Evolutionary conservation across 1,140 invertebrate genomes (phyloP).

Genomic region (Magallana angulata): DNA sequence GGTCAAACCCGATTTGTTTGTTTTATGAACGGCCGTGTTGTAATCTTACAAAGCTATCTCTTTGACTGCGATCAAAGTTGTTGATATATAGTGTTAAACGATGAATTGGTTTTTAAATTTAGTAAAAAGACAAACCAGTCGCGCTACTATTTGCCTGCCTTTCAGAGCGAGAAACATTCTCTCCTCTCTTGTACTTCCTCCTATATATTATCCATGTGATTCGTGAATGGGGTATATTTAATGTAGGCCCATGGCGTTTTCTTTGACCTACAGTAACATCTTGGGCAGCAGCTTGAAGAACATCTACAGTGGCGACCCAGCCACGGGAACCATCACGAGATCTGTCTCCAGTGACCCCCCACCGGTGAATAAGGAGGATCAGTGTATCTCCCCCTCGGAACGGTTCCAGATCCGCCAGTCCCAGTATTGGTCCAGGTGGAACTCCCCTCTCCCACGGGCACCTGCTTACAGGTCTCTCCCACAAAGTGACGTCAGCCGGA

Average conservation of each 20-base stretch:
- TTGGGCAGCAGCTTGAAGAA: conserved; percentile 9
- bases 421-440: neutral
- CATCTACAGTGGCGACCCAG: conserved; percentile 5
- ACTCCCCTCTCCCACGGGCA: conserved; percentile 16
- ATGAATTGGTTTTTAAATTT: conserved; percentile 21
- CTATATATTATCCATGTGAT: neutral
- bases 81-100: conserved; percentile 16
- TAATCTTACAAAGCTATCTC: conserved; percentile 6
- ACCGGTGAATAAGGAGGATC: neutral
- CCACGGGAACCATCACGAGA: neutral
- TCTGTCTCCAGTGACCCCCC: neutral
- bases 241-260: neutral
- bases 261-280: neutral
- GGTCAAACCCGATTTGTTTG: neutral
- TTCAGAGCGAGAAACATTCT: neutral
- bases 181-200: neutral
- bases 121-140: neutral
- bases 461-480: conserved; percentile 32
- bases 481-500: neutral
- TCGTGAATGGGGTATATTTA: neutral
- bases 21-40: neutral
- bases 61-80: neutral
- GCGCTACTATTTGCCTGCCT: neutral
- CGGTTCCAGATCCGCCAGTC: neutral
- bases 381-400: neutral